Percentiles rank a stretch among this genome's conserved stretches.
Evolutionary conservation across 2,113 vertebrate genomes (phyloP).

Genomic region (Oceanites oceanicus): DNA sequence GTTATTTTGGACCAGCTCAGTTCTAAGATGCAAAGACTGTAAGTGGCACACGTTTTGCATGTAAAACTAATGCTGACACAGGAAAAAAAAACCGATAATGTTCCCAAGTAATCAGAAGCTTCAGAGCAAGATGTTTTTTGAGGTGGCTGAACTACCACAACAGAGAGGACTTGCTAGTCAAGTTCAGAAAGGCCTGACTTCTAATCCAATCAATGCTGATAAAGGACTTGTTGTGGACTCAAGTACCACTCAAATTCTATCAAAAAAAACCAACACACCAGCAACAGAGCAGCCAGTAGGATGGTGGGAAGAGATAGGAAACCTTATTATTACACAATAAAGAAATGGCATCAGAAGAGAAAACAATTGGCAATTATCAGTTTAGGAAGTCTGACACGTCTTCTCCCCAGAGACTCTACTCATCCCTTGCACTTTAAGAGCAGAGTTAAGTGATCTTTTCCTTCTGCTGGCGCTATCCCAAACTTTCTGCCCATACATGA

Average conservation of each 20-base stretch:
- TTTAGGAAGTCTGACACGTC: background rate
- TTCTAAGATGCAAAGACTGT: background rate
- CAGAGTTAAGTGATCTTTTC: background rate
- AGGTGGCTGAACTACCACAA: background rate
- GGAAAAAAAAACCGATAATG: background rate
- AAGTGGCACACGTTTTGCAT: background rate
- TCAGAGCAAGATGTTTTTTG: background rate
- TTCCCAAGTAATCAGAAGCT: background rate
- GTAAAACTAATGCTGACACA: background rate
- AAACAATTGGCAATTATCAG: background rate
- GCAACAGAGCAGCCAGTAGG: background rate
- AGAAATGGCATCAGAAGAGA: background rate
- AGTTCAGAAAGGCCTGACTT: background rate
- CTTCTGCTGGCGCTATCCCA: background rate
- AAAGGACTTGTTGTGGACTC: background rate
- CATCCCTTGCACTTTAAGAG: background rate
- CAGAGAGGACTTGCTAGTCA: background rate
- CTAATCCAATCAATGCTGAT: slow-evolving; percentile 21
- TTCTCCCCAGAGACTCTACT: background rate
- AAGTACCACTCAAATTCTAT: background rate
- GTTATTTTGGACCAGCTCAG: background rate
- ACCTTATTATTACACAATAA: background rate
- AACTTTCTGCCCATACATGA: background rate
- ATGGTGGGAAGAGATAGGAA: background rate
- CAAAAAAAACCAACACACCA: background rate